These are phyloP conservation scores for Scaptomyza graminum DNA, from an alignment of 1,140 invertebrate species.

Conservation along the genomic window DNA sequence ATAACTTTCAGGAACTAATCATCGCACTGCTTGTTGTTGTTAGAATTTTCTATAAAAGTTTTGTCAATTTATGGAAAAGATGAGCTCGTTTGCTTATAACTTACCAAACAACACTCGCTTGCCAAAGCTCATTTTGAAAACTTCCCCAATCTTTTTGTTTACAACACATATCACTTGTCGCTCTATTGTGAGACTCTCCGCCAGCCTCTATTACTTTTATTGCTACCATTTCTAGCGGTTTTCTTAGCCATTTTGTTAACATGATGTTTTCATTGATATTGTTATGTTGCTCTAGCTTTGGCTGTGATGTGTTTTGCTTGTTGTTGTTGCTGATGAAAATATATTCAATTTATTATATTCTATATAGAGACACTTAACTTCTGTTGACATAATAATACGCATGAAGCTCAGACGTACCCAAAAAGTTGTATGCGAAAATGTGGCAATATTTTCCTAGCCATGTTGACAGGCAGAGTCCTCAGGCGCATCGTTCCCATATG, in stretches of 20 bases:
- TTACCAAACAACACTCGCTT: slow-evolving; percentile 17
- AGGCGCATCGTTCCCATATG: slow-evolving; percentile 5
- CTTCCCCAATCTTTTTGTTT: slow-evolving; percentile 53
- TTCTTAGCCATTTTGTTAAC: slow-evolving; percentile 69
- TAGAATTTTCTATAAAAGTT: neutral
- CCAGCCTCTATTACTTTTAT: slow-evolving; percentile 45
- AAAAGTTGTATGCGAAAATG: slow-evolving; percentile 52
- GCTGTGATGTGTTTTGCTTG: slow-evolving; percentile 59
- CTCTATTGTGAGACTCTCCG: slow-evolving; percentile 18
- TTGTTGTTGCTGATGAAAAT: slow-evolving; percentile 77
- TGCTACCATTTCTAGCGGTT: slow-evolving; percentile 38
- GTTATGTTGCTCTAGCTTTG: slow-evolving; percentile 23
- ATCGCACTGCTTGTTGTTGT: neutral
- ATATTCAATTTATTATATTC: slow-evolving; percentile 80
- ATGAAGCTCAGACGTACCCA: slow-evolving; percentile 41
- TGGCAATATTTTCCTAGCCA: slow-evolving; percentile 53
- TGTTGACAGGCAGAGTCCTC: slow-evolving; percentile 34
- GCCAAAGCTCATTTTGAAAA: slow-evolving; percentile 16
- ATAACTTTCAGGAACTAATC: too few species aligned
- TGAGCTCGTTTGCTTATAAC: neutral
- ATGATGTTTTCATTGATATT: slow-evolving; percentile 62
- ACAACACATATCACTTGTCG: slow-evolving; percentile 63
- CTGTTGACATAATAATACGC: slow-evolving; percentile 73
- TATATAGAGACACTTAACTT: slow-evolving; percentile 77
- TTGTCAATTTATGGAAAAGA: too few species aligned